These are phyloP conservation scores for Acrocyrtus sp. DNA, from an alignment of 2,888 invertebrate genomes.

Conservation along the genomic window DNA sequence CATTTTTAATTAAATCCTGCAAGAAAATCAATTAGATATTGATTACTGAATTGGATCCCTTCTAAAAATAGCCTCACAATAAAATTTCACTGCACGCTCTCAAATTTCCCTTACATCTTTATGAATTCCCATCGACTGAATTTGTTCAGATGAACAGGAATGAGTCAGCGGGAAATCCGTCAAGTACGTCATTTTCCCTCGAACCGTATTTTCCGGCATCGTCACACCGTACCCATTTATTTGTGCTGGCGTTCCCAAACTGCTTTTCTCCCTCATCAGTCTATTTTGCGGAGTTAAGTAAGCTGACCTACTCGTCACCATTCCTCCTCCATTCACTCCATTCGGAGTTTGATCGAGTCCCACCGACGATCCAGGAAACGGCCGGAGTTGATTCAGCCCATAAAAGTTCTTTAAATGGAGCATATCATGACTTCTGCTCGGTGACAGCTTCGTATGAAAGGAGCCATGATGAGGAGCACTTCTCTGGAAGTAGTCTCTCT, in stretches of 20 bases:
- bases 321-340: background rate
- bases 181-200: constrained; percentile 62
- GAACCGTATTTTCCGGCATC: constrained; percentile 60
- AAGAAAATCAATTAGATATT: constrained; percentile 4
- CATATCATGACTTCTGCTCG: constrained; percentile 61
- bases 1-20: constrained; percentile 62
- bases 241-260: constrained; percentile 37
- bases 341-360: constrained; percentile 48
- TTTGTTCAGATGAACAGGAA: constrained; percentile 53
- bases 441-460: constrained; percentile 60
- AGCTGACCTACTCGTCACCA: constrained; percentile 27
- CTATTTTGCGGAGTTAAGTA: constrained; percentile 46
- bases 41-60: background rate
- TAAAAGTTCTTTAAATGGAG: constrained; percentile 60
- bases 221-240: constrained; percentile 44
- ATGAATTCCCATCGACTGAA: constrained; percentile 39
- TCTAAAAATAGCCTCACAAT: background rate
- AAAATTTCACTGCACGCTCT: background rate
- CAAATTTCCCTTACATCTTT: constrained; percentile 46
- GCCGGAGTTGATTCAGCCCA: constrained; percentile 57
- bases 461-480: constrained; percentile 61
- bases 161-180: constrained; percentile 61
- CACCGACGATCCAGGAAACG: constrained; percentile 48
- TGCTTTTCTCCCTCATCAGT: constrained; percentile 50
- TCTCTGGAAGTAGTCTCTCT: constrained; percentile 59